Evolutionary conservation across 1,140 invertebrate species (phyloP), one percentile per base, ranked within the genome.

Genomic region (Brachionus paranguensis): DNA sequence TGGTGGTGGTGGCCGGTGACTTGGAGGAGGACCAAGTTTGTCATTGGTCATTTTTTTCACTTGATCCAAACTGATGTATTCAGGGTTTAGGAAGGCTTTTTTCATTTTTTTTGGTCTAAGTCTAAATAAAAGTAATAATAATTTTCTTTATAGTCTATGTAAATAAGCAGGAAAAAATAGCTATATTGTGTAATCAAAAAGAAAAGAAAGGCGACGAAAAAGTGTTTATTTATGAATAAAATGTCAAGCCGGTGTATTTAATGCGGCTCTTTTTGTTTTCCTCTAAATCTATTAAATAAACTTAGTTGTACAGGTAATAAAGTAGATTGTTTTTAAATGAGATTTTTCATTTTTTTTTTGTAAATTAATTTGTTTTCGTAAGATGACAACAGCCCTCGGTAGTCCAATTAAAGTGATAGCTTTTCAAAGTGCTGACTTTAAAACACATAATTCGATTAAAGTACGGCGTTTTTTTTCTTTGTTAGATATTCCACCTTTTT

Each of bases 311-410:
- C 68, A 72, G 68, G 68, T 72, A 72, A 72, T 72, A 72, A 72
- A 72, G 68, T 72, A 43, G 68, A 72, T 72, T 72, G 68, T 72
- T 72, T 72, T 72, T 72, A 72, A 72, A 72, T 43, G 68, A 72
- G 68, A 72, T 72, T 24, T 72, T 41, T 24, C 1, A 24, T 24
- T 72, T 37, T 72, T 43, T 37, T 70, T 29, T 20, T 65, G 2
- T 33, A 33, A 41, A 72, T 72, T 41, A 72, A 72, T 72, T 72
- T 72, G 68, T 72, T 72, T 72, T 72, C 37, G 37, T 72, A 72
- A 72, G 2, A 72, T 72, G 68, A 72, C 68, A 72, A 72, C 33
- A 72, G 17, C 68, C 20, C 68, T 72, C 68, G 43, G 68, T 72
- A 43, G 68, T 72, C 68, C 68, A 72, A 72, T 72, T 72, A 72